Evolutionary conservation across 2,888 invertebrate genomes (phyloP).

Genomic region (Notodonta dromedarius): DNA sequence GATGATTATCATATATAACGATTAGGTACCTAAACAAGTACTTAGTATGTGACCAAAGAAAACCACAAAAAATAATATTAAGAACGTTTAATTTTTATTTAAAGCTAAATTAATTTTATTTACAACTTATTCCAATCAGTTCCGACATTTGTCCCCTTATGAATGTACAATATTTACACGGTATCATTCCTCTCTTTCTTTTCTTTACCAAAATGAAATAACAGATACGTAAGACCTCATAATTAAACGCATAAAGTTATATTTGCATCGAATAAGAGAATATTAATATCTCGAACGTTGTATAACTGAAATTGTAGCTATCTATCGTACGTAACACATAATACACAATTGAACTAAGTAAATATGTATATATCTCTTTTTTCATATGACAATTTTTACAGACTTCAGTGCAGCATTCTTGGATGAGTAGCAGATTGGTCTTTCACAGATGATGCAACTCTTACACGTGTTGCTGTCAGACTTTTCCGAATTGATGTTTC

Average conservation of each 20-base stretch:
- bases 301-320: no score
- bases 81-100: constrained; percentile 58
- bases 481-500: constrained; percentile 5
- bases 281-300: no score
- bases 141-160: constrained; percentile 69
- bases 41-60: constrained; percentile 11
- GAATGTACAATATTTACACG: constrained; percentile 57
- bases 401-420: background rate
- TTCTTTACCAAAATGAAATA: constrained; percentile 21
- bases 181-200: constrained; percentile 33
- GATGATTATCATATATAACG: no score
- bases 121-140: constrained; percentile 81
- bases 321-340: no score
- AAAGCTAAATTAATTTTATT: constrained; percentile 67
- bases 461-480: background rate
- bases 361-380: no score
- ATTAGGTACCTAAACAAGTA: no score
- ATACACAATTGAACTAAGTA: no score
- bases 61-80: constrained; percentile 39
- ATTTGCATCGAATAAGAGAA: background rate
- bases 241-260: background rate
- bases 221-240: background rate
- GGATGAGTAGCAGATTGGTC: background rate
- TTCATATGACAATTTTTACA: background rate
- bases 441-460: constrained; percentile 7